Percentiles rank a stretch among this genome's conserved stretches.
Evolutionary conservation across 1,140 invertebrate species (phyloP).

Genomic region (Drosophila funebris): DNA sequence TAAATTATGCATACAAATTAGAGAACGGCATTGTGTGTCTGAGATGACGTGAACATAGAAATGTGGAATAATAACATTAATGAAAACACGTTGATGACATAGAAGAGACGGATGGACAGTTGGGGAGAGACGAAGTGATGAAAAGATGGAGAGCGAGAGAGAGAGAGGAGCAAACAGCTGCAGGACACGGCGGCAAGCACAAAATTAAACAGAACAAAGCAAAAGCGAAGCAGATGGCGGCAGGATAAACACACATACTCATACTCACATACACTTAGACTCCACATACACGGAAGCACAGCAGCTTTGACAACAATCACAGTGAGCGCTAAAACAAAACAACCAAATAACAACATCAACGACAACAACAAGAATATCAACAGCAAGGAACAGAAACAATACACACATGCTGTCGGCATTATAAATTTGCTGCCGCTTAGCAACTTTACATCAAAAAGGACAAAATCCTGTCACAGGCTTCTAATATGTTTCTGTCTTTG

Average conservation of each 20-base stretch:
- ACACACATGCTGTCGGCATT: slow-evolving; percentile 42
- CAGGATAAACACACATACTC: slow-evolving; percentile 56
- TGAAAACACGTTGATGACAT: slow-evolving; percentile 66
- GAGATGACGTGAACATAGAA: slow-evolving; percentile 70
- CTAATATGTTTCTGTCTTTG: slow-evolving; percentile 9
- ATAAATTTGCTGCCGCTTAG: slow-evolving; percentile 68
- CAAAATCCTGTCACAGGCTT: slow-evolving; percentile 33
- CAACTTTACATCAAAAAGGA: slow-evolving; percentile 63
- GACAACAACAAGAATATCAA: slow-evolving; percentile 1
- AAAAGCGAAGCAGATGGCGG: slow-evolving; percentile 66
- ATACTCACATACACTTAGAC: slow-evolving; percentile 14
- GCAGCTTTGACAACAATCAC: slow-evolving; percentile 55
- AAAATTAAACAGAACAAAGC: slow-evolving; percentile 78
- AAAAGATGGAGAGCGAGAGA: slow-evolving; percentile 26
- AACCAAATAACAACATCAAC: slow-evolving; percentile 42
- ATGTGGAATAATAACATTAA: slow-evolving; percentile 79
- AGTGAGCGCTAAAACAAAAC: slow-evolving; percentile 67
- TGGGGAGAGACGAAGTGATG: not conserved
- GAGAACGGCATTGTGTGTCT: slow-evolving; percentile 57
- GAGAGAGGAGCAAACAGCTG: slow-evolving; percentile 50
- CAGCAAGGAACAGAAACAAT: not conserved
- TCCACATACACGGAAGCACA: slow-evolving; percentile 34
- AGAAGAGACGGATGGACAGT: slow-evolving; percentile 7
- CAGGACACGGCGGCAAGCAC: slow-evolving; percentile 66
- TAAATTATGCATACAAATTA: slow-evolving; percentile 79